Conservation (phyloP, 2,888 invertebrate species). For the Saturnia japonica region DNA sequence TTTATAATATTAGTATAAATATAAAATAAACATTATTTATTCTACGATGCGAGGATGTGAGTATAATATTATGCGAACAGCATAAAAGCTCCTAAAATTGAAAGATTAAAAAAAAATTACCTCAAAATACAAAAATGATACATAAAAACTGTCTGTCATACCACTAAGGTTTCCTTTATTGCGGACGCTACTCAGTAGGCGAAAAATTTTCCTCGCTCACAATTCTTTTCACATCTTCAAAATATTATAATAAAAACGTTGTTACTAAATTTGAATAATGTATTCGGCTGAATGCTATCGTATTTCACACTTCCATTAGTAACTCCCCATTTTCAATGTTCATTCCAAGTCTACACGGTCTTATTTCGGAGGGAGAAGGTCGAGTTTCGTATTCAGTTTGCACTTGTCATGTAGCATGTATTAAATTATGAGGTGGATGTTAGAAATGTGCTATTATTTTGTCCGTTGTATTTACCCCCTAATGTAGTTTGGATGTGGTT, state of each 20-base stretch:
- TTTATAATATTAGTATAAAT: no score
- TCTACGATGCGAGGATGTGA: no score
- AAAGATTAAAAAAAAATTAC: neutral
- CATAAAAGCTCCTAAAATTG: no score
- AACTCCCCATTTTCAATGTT: slow-evolving; percentile 43
- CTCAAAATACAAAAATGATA: neutral
- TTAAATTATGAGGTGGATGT: slow-evolving; percentile 50
- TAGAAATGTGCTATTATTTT: slow-evolving; percentile 46
- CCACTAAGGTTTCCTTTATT: slow-evolving; percentile 2
- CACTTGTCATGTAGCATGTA: slow-evolving; percentile 37
- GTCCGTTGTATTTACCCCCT: slow-evolving; percentile 43
- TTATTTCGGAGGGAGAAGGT: slow-evolving; percentile 29
- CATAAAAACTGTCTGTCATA: slow-evolving; percentile 1
- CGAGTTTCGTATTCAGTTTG: slow-evolving; percentile 26
- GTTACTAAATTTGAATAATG: slow-evolving; percentile 70
- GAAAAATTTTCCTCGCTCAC: slow-evolving; percentile 31
- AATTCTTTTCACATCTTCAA: slow-evolving; percentile 38
- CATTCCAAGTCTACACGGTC: slow-evolving; percentile 22
- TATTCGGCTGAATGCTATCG: slow-evolving; percentile 64
- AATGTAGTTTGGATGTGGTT: slow-evolving; percentile 45
- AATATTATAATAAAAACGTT: slow-evolving; percentile 53
- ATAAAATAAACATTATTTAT: no score
- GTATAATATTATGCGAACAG: no score
- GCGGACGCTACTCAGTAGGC: slow-evolving; percentile 22
- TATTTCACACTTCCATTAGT: slow-evolving; percentile 73